phyloP scores from a whole-genome alignment of 2,113 vertebrate genomes.

The Silurus meridionalis region DNA sequence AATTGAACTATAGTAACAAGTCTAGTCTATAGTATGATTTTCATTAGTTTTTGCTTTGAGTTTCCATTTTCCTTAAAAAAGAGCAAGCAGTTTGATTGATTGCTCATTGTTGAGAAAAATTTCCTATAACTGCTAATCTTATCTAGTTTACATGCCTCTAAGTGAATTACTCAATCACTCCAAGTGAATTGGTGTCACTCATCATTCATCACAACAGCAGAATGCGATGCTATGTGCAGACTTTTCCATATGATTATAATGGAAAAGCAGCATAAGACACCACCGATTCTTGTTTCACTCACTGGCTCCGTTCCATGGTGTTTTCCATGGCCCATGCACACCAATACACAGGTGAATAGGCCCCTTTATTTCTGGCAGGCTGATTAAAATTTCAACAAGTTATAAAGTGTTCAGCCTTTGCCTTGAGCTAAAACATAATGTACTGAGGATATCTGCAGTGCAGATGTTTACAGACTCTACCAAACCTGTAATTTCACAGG shows the following conservation, averaged over 20 bases:
- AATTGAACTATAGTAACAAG: not conserved
- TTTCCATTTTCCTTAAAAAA: too few relatives aligned
- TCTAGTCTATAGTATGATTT: not conserved
- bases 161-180: not conserved
- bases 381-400: conserved; percentile 49
- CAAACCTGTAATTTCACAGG: conserved; percentile 15
- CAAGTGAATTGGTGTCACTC: conserved; percentile 6
- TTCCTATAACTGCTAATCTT: not conserved
- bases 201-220: not conserved
- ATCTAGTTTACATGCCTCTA: not conserved
- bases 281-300: conserved; percentile 18
- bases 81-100: not conserved
- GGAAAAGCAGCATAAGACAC: conserved; percentile 19
- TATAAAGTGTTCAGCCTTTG: conserved; percentile 35
- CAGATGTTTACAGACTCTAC: conserved; percentile 43
- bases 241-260: conserved; percentile 31
- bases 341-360: conserved; percentile 15
- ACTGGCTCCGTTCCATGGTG: conserved; percentile 27
- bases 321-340: conserved; percentile 10
- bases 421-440: conserved; percentile 47
- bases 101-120: not conserved
- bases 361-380: conserved; percentile 32
- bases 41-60: not conserved
- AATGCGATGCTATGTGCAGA: not conserved
- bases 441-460: conserved; percentile 32